A percentile compares a stretch with the other conserved stretches of the same genome.
Conservation (phyloP, 2,888 invertebrate genomes). For the Lobophora halterata region DNA sequence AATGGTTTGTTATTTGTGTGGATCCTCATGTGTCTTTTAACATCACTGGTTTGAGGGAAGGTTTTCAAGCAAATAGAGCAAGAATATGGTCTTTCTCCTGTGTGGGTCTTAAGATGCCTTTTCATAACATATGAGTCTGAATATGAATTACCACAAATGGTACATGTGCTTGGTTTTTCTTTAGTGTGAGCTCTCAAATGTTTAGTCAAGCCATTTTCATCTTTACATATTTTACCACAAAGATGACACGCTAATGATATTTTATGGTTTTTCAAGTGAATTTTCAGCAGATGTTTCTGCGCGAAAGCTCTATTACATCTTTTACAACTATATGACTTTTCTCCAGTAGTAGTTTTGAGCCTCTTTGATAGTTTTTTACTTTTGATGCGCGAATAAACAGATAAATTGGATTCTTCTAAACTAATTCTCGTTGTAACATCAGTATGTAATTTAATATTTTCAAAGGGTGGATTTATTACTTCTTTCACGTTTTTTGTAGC, state of each 20-base stretch:
- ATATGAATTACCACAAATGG: conserved; percentile 6
- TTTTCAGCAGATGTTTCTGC: conserved; percentile 7
- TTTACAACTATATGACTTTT: conserved; percentile 3
- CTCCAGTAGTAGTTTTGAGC: conserved; percentile 2
- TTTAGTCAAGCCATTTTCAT: neutral
- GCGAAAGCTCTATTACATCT: neutral
- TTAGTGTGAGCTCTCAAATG: conserved; percentile 1
- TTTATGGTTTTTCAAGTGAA: conserved; percentile 3
- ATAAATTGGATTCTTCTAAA: conserved; percentile 2
- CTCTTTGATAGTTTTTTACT: conserved; percentile 3
- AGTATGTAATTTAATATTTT: no score
- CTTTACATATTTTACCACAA: conserved; percentile 2
- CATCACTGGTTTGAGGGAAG: conserved; percentile 3
- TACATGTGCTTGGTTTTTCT: conserved; percentile 3
- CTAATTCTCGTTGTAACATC: conserved; percentile 3
- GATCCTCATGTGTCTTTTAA: conserved; percentile 8
- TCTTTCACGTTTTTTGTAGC: neutral
- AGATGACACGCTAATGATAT: conserved; percentile 1
- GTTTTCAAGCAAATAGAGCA: conserved; percentile 6
- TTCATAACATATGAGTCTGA: conserved; percentile 6
- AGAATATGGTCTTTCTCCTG: conserved; percentile 1
- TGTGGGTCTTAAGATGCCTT: conserved; percentile 8
- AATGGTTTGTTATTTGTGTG: conserved; percentile 12
- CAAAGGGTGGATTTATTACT: no score
- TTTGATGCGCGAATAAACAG: conserved; percentile 7